phyloP scores from a whole-genome alignment of 2,113 vertebrate genomes.

The Apteryx owenii region DNA sequence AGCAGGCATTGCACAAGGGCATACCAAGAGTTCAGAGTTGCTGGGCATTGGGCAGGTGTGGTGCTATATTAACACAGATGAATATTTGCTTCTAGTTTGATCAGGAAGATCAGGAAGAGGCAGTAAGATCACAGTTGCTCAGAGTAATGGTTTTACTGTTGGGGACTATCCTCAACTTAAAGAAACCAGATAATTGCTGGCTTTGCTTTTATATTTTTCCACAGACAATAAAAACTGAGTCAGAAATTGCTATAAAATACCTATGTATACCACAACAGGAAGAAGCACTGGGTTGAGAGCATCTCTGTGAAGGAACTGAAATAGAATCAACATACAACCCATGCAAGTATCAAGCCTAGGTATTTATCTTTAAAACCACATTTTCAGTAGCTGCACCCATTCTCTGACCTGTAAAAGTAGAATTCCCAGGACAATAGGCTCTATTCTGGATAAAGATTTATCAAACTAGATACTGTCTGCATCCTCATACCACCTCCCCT shows the following conservation, averaged over 20 bases:
- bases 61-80: not conserved
- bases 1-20: not conserved
- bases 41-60: not conserved
- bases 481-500: not conserved
- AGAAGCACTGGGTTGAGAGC: not conserved
- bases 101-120: not conserved
- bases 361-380: constrained; percentile 8
- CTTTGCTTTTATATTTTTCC: not conserved
- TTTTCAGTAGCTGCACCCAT: not conserved
- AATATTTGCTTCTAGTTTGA: not conserved
- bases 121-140: not conserved
- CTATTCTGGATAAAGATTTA: constrained; percentile 3
- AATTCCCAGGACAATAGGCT: not conserved
- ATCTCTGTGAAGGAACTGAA: not conserved
- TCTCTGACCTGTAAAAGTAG: not conserved
- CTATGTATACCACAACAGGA: not conserved
- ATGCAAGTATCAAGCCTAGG: not conserved
- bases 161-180: not conserved
- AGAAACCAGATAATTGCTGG: not conserved
- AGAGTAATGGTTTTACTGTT: not conserved
- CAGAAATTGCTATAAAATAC: not conserved
- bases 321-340: not conserved
- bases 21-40: not conserved
- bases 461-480: not conserved
- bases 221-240: not conserved